Conservation (phyloP, 2,888 invertebrate genomes). For the Agrochola circellaris region DNA sequence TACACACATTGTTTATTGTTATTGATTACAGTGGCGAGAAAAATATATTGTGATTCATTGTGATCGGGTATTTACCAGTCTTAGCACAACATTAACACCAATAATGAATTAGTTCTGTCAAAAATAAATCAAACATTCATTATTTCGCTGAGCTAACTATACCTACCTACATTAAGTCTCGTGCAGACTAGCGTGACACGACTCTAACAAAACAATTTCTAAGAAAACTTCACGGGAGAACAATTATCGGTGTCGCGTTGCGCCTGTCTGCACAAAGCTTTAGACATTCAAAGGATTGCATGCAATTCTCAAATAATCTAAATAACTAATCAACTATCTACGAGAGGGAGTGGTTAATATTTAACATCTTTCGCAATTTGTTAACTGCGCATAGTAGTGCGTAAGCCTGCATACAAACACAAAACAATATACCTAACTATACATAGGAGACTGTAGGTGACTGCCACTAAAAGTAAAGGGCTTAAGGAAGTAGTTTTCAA, state of each 20-base stretch:
- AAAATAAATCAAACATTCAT: constrained; percentile 7
- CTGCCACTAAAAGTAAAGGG: constrained; percentile 66
- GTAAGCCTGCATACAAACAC: constrained; percentile 29
- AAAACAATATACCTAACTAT: constrained; percentile 21
- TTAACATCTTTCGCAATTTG: constrained; percentile 44
- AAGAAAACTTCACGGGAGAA: too few species aligned
- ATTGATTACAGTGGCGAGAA: constrained; percentile 5
- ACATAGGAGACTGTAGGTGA: constrained; percentile 39
- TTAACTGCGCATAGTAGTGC: constrained; percentile 25
- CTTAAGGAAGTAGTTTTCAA: constrained; percentile 56
- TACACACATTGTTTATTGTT: constrained; percentile 33
- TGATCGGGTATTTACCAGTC: neutral
- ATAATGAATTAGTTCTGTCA: constrained; percentile 8
- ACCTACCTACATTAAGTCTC: neutral
- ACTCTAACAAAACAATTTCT: too few species aligned
- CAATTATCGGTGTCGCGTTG: too few species aligned
- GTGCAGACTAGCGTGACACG: too few species aligned
- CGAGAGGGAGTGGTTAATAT: constrained; percentile 24
- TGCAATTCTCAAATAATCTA: constrained; percentile 35
- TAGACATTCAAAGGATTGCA: constrained; percentile 6
- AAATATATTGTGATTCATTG: constrained; percentile 9
- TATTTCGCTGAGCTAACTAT: neutral
- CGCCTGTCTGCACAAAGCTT: too few species aligned
- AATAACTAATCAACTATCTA: constrained; percentile 32
- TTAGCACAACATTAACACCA: neutral